A percentile compares a stretch with the other conserved stretches of the same genome.
Conservation (phyloP, 2,888 invertebrate genomes). For the Phortica magna region DNA sequence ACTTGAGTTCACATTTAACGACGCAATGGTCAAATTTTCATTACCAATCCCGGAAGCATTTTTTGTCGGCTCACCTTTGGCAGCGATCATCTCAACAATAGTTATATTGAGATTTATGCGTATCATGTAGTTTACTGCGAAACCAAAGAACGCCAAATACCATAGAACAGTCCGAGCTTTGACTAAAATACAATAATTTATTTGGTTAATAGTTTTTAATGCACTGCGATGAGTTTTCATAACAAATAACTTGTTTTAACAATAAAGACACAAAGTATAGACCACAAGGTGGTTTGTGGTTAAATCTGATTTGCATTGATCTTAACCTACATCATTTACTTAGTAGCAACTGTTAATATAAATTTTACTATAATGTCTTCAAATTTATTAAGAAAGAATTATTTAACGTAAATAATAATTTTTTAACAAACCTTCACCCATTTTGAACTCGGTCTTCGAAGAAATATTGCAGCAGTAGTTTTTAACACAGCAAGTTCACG, state of each 20-base stretch:
- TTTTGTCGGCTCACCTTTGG: conserved; percentile 39
- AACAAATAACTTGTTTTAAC: not conserved
- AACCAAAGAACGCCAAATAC: conserved; percentile 83
- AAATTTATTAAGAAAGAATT: conserved; percentile 25
- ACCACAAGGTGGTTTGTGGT: conserved; percentile 7
- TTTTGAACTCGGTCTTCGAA: conserved; percentile 33
- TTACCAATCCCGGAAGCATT: conserved; percentile 23
- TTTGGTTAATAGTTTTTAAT: not conserved
- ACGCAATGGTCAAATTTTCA: not conserved
- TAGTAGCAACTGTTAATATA: too few species aligned
- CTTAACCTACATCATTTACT: conserved; percentile 12
- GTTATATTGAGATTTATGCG: conserved; percentile 84
- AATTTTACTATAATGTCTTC: too few species aligned
- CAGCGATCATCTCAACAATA: conserved; percentile 82
- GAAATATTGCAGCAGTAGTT: not conserved
- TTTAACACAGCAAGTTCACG: conserved; percentile 13
- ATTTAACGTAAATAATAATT: conserved; percentile 34
- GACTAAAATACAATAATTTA: conserved; percentile 53
- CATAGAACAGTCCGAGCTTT: conserved; percentile 80
- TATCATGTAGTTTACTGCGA: conserved; percentile 85
- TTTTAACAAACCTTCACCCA: conserved; percentile 56
- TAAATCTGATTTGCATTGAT: not conserved
- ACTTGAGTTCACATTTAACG: conserved; percentile 14
- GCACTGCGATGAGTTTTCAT: not conserved
- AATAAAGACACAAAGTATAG: not conserved